Conservation (phyloP, 2,797 vertebrate species). For the Danionella dracula region DNA sequence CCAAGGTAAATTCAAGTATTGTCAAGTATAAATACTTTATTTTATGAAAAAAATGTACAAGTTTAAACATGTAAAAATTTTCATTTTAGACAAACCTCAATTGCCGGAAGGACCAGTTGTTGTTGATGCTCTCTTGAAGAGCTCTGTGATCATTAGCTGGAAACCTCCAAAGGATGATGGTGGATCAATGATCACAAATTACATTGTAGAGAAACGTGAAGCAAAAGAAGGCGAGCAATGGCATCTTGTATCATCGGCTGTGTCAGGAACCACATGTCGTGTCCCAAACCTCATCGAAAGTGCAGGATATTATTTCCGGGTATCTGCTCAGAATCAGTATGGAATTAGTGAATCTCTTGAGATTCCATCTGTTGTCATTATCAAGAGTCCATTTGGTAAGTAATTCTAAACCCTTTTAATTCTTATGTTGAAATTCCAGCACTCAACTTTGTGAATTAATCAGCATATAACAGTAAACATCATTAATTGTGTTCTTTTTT, state of each 20-base stretch:
- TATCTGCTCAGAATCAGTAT: conserved; percentile 93
- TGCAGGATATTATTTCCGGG: conserved; percentile 97
- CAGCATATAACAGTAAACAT: too few species aligned
- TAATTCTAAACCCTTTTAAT: not conserved
- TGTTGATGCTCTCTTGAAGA: conserved; percentile 90
- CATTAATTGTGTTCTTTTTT: not conserved
- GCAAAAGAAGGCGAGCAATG: conserved; percentile 94
- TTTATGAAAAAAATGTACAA: not conserved
- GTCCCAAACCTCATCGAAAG: conserved; percentile 89
- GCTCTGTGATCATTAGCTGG: conserved; percentile 92
- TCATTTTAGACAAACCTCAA: conserved; percentile 85
- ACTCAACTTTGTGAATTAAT: not conserved
- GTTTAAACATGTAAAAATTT: too few species aligned
- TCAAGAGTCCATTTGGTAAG: conserved; percentile 95
- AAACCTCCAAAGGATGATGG: conserved; percentile 92
- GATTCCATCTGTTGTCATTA: conserved; percentile 83
- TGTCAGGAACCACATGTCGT: conserved; percentile 88
- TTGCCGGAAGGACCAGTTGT: conserved; percentile 87
- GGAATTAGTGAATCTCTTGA: conserved; percentile 92
- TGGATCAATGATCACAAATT: conserved; percentile 92
- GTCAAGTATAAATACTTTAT: too few species aligned
- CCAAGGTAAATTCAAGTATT: conserved; percentile 80
- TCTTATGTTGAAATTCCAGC: too few species aligned
- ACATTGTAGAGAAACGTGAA: conserved; percentile 93
- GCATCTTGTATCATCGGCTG: conserved; percentile 90